Base-by-base conservation (phyloP, 2,113 vertebrate species). In the Trematocara unimaculatum region DNA sequence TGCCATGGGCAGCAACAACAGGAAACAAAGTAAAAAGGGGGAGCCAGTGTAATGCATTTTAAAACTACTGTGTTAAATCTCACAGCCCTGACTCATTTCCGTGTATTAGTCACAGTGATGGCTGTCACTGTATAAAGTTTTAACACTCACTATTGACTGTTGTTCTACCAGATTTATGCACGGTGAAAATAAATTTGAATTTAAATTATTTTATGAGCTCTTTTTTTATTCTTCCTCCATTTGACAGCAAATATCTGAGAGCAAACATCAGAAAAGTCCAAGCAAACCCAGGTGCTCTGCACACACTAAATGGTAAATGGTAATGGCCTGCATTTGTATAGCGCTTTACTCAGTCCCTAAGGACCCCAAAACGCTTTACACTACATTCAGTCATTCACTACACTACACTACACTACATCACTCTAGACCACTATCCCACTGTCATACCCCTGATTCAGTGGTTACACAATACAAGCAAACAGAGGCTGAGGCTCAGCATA, bases 31-130 rank as follows among this genome's bases (percentile, higher is more conserved):
- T 54, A 83, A 26, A 9, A 86, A 74, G 60, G 49, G 42, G 72
- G 23, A 78, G 49, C 13, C 2, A 3, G 20, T 33, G 49, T 31
- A 67, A 87, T 85, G 79, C 51, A 58, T 87, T 62, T 87, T 88
- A 87, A 90, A 91, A 82, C 54, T 31, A 60, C 85, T 3, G 40
- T 60, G 83, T 81, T 86, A 64, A 88, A 89, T 84, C 64, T 81
- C 42, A 2, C 35, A 31, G 58, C 4, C 31, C 4, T 81, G 51
- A 87, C 83, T 79, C 47, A 74, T 82, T 83, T 82, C 47, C n/a
- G 67, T 55, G 18, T 31, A 54, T 89, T 83, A 82, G 64, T 92
- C 47, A 89, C 72, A 70, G 40, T 3, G 1, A 33, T 40, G 40
- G 33, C 23, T 35, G 13, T 26, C 45, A 35, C 7, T 60, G 29